Conservation (phyloP, 2,888 invertebrate genomes). For the Blastobasis adustella region DNA sequence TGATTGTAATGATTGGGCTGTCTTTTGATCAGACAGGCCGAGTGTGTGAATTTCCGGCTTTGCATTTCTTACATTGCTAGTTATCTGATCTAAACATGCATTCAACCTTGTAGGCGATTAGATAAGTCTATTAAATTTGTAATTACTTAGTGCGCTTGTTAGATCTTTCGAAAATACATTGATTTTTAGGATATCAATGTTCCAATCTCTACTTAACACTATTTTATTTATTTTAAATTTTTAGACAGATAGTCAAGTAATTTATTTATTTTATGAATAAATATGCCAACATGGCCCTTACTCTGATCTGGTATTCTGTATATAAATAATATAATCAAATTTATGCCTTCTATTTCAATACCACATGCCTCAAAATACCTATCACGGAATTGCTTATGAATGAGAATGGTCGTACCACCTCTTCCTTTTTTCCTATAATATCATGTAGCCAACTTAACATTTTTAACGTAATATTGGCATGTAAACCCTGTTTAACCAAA, state of each 20-base stretch:
- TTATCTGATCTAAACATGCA: not conserved
- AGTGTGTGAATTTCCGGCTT: not conserved
- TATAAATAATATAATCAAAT: not conserved
- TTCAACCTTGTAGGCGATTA: not conserved
- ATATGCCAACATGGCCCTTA: not conserved
- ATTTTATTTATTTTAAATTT: not conserved
- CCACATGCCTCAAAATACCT: too few species aligned
- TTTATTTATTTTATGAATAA: not conserved
- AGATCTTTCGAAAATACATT: not conserved
- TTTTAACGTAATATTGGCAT: too few species aligned
- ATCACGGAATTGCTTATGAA: too few species aligned
- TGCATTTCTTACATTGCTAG: not conserved
- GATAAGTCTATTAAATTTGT: not conserved
- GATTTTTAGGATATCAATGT: not conserved
- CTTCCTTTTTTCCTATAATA: too few species aligned
- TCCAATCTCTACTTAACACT: not conserved
- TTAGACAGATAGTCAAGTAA: not conserved
- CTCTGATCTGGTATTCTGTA: not conserved
- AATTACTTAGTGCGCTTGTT: not conserved
- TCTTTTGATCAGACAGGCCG: not conserved
- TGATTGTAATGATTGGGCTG: not conserved
- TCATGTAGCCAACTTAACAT: too few species aligned
- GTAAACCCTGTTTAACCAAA: too few species aligned
- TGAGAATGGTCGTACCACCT: too few species aligned
- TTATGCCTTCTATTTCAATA: too few species aligned